These are phyloP conservation scores for Calephelis perditalis DNA, from an alignment of 2,888 invertebrate genomes.

Conservation along the genomic window DNA sequence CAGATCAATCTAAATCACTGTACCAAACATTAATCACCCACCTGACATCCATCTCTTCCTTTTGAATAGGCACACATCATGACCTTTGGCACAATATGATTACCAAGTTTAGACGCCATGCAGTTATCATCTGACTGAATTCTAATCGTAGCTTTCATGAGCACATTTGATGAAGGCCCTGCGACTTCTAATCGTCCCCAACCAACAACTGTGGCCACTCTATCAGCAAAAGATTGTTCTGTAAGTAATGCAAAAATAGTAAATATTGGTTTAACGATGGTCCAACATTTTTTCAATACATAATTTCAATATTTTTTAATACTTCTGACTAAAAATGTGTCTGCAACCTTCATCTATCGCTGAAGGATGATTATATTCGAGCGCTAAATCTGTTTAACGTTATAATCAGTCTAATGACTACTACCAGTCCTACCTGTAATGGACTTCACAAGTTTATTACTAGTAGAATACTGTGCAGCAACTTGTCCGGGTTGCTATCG, in stretches of 20 bases:
- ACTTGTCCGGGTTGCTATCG: no score
- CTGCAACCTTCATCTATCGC: no score
- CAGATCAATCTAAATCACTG: not conserved
- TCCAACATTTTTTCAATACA: no score
- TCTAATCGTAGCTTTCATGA: slow-evolving; percentile 64
- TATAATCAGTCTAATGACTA: no score
- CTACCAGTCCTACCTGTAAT: no score
- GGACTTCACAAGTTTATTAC: no score
- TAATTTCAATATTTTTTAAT: no score
- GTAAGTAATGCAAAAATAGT: slow-evolving; percentile 19
- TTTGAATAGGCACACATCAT: slow-evolving; percentile 81
- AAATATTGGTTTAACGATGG: no score
- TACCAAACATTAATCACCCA: slow-evolving; percentile 32
- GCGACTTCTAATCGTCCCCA: slow-evolving; percentile 73
- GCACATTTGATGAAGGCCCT: slow-evolving; percentile 61
- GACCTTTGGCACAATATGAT: slow-evolving; percentile 62
- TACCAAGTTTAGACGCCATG: slow-evolving; percentile 51
- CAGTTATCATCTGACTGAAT: slow-evolving; percentile 64
- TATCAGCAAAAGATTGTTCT: slow-evolving; percentile 62
- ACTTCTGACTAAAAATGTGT: no score
- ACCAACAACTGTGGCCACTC: slow-evolving; percentile 69
- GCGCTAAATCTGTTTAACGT: no score
- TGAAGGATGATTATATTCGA: no score
- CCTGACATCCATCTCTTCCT: slow-evolving; percentile 81
- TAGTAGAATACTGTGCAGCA: no score